Conservation (phyloP, 2,888 invertebrate species). For the Acleris sparsana region DNA sequence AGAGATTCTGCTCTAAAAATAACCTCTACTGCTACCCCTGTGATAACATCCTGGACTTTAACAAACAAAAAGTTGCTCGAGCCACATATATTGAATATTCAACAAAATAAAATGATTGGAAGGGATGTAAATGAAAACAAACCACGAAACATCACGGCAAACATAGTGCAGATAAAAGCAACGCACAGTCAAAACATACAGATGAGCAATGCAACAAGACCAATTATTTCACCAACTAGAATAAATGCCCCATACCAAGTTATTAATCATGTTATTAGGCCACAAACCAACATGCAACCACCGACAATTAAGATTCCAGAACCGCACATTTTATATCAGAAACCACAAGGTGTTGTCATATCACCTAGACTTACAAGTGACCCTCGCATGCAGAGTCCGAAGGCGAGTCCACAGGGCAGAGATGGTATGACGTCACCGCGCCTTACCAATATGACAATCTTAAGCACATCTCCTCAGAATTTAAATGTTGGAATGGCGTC, state of each 20-base stretch:
- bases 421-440: constrained; percentile 71
- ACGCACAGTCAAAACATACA: constrained; percentile 58
- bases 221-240: constrained; percentile 64
- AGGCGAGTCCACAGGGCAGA: constrained; percentile 58
- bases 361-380: constrained; percentile 73
- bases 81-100: constrained; percentile 67
- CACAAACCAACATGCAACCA: constrained; percentile 82
- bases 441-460: constrained; percentile 68
- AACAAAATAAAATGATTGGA: constrained; percentile 51
- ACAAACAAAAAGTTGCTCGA: constrained; percentile 75
- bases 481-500: constrained; percentile 66
- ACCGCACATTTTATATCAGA: constrained; percentile 75
- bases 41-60: constrained; percentile 84
- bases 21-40: constrained; percentile 75
- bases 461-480: constrained; percentile 68
- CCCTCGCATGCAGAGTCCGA: constrained; percentile 71
- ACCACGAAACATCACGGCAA: constrained; percentile 66
- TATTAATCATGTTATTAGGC: constrained; percentile 71
- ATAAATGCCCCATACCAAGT: constrained; percentile 73
- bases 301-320: constrained; percentile 87
- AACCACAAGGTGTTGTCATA: constrained; percentile 73
- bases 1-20: constrained; percentile 63
- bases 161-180: constrained; percentile 75
- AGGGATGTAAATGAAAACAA: constrained; percentile 67
- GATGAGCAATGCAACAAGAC: constrained; percentile 59